Conservation (phyloP, 2,113 vertebrate genomes). For the Corythornis madagascariensis region DNA sequence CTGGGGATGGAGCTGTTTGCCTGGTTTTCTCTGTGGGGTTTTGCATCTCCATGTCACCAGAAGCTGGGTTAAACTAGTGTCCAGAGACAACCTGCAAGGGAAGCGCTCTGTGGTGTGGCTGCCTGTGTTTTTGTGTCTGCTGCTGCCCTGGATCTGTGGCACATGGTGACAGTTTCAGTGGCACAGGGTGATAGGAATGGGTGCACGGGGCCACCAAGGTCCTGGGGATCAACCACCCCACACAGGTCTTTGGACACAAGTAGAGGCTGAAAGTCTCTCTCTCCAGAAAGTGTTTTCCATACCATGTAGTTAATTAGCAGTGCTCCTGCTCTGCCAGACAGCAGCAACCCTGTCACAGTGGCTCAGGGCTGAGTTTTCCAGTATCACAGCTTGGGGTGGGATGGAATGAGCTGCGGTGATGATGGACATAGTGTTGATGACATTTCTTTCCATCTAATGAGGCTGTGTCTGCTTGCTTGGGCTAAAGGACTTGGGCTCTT, state of each 20-base stretch:
- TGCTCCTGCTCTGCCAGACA: not conserved
- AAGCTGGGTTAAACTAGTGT: not conserved
- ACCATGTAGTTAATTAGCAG: not conserved
- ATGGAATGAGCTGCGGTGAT: rapidly evolving
- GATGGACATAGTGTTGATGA: not conserved
- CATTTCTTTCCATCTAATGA: not conserved
- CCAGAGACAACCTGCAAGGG: not conserved
- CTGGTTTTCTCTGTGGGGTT: not conserved
- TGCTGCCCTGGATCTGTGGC: rapidly evolving
- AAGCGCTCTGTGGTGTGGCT: not conserved
- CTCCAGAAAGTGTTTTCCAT: not conserved
- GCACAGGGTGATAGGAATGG: rapidly evolving
- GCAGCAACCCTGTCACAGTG: not conserved
- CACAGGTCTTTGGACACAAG: rapidly evolving
- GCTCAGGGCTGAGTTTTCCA: not conserved
- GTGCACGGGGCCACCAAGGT: rapidly evolving
- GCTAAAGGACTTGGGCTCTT: not conserved
- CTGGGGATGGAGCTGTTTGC: not conserved
- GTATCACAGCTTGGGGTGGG: rapidly evolving
- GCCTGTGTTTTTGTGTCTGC: slow-evolving; percentile 5
- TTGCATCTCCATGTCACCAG: not conserved
- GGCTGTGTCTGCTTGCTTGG: not conserved
- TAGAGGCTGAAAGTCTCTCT: not conserved
- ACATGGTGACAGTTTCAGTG: not conserved
- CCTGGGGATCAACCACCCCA: not conserved